These are phyloP conservation scores for Autographa pulchrina DNA, from an alignment of 2,888 invertebrate species.

Conservation along the genomic window DNA sequence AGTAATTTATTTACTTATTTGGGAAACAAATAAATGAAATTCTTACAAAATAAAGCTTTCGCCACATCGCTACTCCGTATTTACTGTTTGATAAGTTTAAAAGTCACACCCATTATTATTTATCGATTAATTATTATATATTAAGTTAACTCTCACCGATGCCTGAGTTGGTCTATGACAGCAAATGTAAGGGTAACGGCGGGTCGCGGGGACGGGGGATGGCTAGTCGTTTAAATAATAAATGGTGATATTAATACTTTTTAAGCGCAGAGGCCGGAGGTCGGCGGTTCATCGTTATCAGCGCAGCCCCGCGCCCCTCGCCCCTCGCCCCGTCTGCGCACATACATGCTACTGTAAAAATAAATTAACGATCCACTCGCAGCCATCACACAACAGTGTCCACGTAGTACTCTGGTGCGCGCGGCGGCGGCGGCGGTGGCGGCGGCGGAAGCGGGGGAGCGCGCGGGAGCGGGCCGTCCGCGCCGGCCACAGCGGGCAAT, in stretches of 20 bases:
- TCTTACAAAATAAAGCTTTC: too few species aligned
- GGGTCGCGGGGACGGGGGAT: conserved; percentile 17
- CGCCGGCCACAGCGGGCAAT: too few species aligned
- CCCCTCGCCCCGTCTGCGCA: conserved; percentile 31
- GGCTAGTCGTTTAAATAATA: conserved; percentile 69
- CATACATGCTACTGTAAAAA: conserved; percentile 51
- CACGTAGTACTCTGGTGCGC: conserved; percentile 29
- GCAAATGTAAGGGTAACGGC: conserved; percentile 18
- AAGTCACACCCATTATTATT: too few species aligned
- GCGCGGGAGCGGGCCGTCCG: not conserved
- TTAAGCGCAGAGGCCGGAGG: conserved; percentile 77
- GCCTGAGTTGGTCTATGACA: conserved; percentile 18
- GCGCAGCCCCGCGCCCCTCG: conserved; percentile 44
- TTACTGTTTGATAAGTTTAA: too few species aligned
- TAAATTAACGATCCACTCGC: conserved; percentile 46
- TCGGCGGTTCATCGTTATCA: conserved; percentile 77
- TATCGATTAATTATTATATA: conserved; percentile 8
- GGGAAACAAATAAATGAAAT: too few species aligned
- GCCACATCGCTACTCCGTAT: too few species aligned
- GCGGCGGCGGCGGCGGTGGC: not conserved
- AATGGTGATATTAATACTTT: conserved; percentile 76
- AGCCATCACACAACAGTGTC: conserved; percentile 32
- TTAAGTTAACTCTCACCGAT: conserved; percentile 37
- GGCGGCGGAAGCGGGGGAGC: not conserved
- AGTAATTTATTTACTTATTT: too few species aligned